These are phyloP conservation scores for Spheniscus humboldti DNA, from an alignment of 2,797 vertebrate species.

Conservation along the genomic window DNA sequence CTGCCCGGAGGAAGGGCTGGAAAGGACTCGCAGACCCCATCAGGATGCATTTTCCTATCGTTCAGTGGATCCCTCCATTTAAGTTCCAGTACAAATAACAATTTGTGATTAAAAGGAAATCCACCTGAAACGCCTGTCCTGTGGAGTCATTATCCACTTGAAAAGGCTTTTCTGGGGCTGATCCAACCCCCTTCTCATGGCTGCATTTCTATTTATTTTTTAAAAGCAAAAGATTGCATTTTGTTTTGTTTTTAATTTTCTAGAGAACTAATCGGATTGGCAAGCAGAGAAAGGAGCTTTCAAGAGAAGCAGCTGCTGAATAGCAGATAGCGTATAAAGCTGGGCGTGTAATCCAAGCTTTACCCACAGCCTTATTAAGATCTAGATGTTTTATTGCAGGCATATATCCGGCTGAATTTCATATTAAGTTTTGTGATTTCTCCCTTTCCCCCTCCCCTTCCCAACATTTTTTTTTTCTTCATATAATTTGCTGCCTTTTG, in stretches of 20 bases:
- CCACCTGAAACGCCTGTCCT: fast-evolving
- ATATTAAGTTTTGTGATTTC: not conserved
- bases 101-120: not conserved
- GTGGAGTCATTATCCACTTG: not conserved
- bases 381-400: constrained; percentile 9
- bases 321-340: not conserved
- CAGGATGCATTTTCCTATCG: not conserved
- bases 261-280: not conserved
- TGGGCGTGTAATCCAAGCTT: not conserved
- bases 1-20: not conserved
- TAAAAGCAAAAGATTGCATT: not conserved
- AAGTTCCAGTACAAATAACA: not conserved
- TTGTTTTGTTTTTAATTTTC: not conserved
- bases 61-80: not conserved
- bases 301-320: not conserved
- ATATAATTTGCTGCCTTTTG: not conserved
- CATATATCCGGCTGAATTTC: not conserved
- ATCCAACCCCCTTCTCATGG: not conserved
- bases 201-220: not conserved
- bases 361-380: constrained; percentile 15
- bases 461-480: fast-evolving
- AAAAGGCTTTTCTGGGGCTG: not conserved
- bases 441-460: not conserved
- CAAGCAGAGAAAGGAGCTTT: not conserved
- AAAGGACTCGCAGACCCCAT: not conserved